Evolutionary conservation across 2,797 vertebrate genomes (phyloP).

Genomic region (Tenualosa thibaudeaui): DNA sequence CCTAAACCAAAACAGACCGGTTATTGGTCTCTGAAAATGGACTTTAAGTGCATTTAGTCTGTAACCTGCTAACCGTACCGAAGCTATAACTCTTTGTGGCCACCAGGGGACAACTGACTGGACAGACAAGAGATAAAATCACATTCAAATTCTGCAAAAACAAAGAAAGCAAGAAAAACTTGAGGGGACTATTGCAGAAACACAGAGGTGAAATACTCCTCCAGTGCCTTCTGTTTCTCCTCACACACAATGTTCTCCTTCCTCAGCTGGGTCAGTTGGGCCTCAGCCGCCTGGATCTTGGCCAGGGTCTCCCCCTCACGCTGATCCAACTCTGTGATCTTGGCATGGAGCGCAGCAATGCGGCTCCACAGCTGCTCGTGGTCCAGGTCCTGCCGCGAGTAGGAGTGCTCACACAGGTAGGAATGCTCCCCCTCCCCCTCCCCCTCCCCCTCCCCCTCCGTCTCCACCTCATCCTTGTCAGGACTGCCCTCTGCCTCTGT

Average conservation of each 20-base stretch:
- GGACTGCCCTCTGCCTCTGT: not conserved
- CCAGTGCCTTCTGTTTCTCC: not conserved
- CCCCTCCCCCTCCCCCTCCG: not conserved
- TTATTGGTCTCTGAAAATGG: not conserved
- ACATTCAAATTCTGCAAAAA: not conserved
- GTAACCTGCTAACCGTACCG: not conserved
- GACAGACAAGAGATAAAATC: not conserved
- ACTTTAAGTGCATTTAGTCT: not conserved
- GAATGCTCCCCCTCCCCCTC: constrained; percentile 22
- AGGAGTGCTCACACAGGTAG: constrained; percentile 78
- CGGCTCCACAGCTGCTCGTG: constrained; percentile 82
- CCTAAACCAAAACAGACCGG: not conserved
- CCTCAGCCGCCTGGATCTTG: not conserved
- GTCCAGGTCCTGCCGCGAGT: constrained; percentile 78
- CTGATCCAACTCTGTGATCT: constrained; percentile 67
- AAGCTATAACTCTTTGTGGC: not conserved
- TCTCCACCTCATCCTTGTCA: not conserved
- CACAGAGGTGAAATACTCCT: not conserved
- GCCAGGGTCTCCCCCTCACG: not conserved
- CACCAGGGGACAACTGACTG: not conserved
- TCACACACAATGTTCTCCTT: not conserved
- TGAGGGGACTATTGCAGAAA: not conserved
- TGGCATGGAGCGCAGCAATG: constrained; percentile 79
- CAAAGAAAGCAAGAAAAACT: not conserved
- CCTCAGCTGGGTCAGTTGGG: not conserved